Base-by-base conservation (phyloP, 2,888 invertebrate species). In the Latrodectus hesperus region DNA sequence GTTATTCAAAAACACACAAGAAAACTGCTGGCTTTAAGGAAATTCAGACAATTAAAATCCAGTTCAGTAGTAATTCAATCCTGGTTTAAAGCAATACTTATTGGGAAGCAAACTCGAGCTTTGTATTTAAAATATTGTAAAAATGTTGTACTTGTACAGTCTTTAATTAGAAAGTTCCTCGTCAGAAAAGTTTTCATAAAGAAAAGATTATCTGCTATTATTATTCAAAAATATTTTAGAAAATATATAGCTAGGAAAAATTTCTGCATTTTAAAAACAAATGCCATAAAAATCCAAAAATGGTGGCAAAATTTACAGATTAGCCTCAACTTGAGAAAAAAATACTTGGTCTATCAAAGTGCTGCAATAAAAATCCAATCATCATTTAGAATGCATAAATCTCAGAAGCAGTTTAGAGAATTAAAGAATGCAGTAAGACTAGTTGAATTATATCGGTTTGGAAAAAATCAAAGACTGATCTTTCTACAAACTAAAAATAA, bases 321-420 rank as follows among this genome's bases (percentile, higher is more conserved):
- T 26, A 16, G 67, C 11, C 80, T 51, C 6, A 52, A 49, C 26
- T 16, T 77, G 5, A 65, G 87, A 60, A n/a, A 51, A 3, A 6
- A 82, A 22, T 87, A 73, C 51, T 14, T 82, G 8, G n/a, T 5
- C 5, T 67, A 22, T 68, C 17, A 22, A 60, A 22, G 88, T 90
- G n/a, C 91, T 90, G 86, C 70, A 89, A 73, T 73, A 79, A 51
- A 89, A 86, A 75, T 90, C 22, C 90, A 90, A 65, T 55, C 87
- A 2, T 64, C 16, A 64, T 83, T 72, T 26, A 74, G 83, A 52
- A 85, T 76, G 60, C 68, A 72, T 67, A 22, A 0, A 12, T 16
- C 12, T 52, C 71, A 51, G 17, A 78, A 73, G 49, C 51, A 22
- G 49, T 84, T 73, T 16, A 14, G 26, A 1, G n/a, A 65, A 9